Evolutionary conservation across 92 coral and sea anemone genomes (phyloP).

Genomic region (Porites divaricata): DNA sequence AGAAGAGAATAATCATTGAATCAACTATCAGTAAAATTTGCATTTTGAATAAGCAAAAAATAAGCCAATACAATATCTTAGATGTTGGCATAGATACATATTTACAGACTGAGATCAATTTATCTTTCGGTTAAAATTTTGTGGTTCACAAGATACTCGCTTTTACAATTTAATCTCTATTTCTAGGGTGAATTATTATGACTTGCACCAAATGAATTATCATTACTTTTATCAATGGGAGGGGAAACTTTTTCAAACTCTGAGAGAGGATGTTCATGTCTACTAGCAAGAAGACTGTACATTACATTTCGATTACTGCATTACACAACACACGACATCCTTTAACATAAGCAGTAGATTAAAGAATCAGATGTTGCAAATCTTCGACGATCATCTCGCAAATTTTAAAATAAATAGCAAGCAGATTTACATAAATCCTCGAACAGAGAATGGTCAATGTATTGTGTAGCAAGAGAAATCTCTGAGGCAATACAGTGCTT

Average conservation of each 20-base stretch:
- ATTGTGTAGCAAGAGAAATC: too few relatives aligned
- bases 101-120: neutral
- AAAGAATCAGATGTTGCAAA: neutral
- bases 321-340: slow-evolving; percentile 8
- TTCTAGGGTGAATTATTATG: neutral
- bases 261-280: neutral
- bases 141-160: slow-evolving; percentile 24
- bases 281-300: neutral
- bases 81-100: neutral
- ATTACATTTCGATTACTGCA: slow-evolving; percentile 21
- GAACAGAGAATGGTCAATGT: too few relatives aligned
- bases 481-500: neutral
- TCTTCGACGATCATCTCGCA: slow-evolving; percentile 9
- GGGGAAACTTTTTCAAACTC: neutral
- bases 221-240: neutral
- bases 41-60: neutral
- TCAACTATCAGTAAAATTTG: neutral
- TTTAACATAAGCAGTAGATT: slow-evolving; percentile 2
- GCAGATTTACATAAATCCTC: neutral
- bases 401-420: slow-evolving; percentile 11
- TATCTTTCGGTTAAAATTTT: neutral
- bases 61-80: neutral
- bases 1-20: neutral
- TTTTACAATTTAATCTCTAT: slow-evolving; percentile 11
- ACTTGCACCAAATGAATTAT: neutral